phyloP scores from a whole-genome alignment of 1,140 invertebrate species.

The Euwallacea similis region DNA sequence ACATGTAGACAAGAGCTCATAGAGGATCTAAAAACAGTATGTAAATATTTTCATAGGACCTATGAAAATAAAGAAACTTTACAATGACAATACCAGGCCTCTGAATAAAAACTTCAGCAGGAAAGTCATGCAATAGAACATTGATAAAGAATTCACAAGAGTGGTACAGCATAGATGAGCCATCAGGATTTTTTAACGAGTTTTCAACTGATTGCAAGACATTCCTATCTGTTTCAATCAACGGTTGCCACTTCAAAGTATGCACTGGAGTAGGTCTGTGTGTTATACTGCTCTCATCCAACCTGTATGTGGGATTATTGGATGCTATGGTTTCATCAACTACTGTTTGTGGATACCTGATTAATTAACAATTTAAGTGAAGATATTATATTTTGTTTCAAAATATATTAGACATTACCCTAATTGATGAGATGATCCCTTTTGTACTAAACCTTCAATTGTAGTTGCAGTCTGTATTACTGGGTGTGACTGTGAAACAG shows the following conservation, averaged over 20 bases:
- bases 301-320: conserved; percentile 21
- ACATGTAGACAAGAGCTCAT: conserved; percentile 41
- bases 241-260: conserved; percentile 46
- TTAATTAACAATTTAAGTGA: neutral
- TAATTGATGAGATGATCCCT: conserved; percentile 36
- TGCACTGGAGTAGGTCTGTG: neutral
- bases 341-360: neutral
- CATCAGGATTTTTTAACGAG: conserved; percentile 44
- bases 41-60: neutral
- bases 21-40: conserved; percentile 42
- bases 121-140: conserved; percentile 69
- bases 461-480: conserved; percentile 45
- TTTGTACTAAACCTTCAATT: conserved; percentile 45
- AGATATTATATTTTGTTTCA: no score
- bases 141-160: conserved; percentile 66
- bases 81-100: conserved; percentile 64
- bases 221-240: conserved; percentile 49
- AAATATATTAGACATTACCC: conserved; percentile 30
- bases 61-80: conserved; percentile 37
- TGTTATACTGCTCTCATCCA: conserved; percentile 19
- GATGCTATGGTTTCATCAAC: neutral
- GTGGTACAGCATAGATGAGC: conserved; percentile 44
- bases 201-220: conserved; percentile 50
- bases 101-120: conserved; percentile 70
- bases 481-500: neutral